These are phyloP conservation scores for Emydoidea blandingii DNA, from an alignment of 2,797 vertebrate species.

Conservation along the genomic window DNA sequence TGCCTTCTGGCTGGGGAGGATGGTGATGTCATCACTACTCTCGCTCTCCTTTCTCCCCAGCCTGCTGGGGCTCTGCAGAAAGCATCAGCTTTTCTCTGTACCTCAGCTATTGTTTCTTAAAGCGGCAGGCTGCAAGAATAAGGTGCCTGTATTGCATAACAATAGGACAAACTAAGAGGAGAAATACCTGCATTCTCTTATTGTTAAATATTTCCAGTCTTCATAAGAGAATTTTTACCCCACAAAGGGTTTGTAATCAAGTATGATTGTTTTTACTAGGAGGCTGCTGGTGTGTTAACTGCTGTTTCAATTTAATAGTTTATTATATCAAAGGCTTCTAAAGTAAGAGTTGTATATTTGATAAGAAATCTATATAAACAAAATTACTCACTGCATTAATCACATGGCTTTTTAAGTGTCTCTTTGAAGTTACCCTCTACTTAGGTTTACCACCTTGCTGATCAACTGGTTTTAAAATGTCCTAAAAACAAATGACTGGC, in stretches of 20 bases:
- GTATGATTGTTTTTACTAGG: neutral
- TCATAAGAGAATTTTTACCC: neutral
- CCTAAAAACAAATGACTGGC: neutral
- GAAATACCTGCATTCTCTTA: neutral
- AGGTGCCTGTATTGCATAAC: neutral
- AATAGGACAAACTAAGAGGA: neutral
- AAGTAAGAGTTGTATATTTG: neutral
- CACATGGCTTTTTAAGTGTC: neutral
- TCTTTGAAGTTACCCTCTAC: neutral
- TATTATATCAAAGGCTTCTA: neutral
- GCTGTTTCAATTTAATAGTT: neutral
- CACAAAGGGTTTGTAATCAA: neutral
- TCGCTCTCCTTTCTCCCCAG: neutral
- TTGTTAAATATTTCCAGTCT: neutral
- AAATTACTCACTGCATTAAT: neutral
- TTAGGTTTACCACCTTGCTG: neutral
- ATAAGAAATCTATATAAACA: neutral
- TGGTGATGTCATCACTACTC: constrained; percentile 72
- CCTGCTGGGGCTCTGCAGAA: neutral
- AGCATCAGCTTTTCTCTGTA: neutral
- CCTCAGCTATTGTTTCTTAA: constrained; percentile 41
- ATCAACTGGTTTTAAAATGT: neutral
- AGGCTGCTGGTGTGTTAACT: neutral
- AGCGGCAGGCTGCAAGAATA: constrained; percentile 6
- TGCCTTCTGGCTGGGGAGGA: constrained; percentile 51